A percentile compares a stretch with the other conserved stretches of the same genome.
Evolutionary conservation across 1,140 invertebrate genomes (phyloP).

Genomic region (Drosophila arawakana): DNA sequence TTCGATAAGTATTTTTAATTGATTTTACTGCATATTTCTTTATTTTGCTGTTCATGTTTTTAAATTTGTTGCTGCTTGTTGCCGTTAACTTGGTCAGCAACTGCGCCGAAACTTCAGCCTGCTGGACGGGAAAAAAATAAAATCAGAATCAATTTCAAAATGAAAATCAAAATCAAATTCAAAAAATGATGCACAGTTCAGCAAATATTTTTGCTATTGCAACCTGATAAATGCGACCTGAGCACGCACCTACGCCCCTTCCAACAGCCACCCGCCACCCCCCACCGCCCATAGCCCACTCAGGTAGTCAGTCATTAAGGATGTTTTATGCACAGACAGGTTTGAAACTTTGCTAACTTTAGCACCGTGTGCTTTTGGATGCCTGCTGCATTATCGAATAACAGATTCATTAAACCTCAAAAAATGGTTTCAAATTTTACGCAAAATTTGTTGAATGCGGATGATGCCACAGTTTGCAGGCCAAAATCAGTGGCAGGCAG

Average conservation of each 20-base stretch:
- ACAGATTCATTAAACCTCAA: slow-evolving; percentile 75
- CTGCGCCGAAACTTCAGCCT: too few relatives aligned
- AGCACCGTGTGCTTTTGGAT: slow-evolving; percentile 41
- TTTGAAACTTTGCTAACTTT: slow-evolving; percentile 73
- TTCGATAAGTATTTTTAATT: too few relatives aligned
- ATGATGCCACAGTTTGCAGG: too few relatives aligned
- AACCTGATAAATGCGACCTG: slow-evolving; percentile 64
- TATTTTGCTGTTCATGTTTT: too few relatives aligned
- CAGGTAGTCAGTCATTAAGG: slow-evolving; percentile 46
- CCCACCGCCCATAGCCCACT: neutral
- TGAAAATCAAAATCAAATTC: slow-evolving; percentile 6
- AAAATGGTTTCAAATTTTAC: slow-evolving; percentile 68
- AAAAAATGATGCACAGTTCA: slow-evolving; percentile 14
- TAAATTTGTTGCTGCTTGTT: too few relatives aligned
- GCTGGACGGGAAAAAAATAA: neutral
- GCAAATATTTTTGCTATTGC: neutral
- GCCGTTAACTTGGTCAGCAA: too few relatives aligned
- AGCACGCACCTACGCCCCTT: slow-evolving; percentile 3
- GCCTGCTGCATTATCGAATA: slow-evolving; percentile 72
- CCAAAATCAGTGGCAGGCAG: too few relatives aligned
- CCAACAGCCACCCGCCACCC: neutral
- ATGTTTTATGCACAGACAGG: slow-evolving; percentile 55
- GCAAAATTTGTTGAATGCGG: slow-evolving; percentile 4
- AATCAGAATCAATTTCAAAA: neutral
- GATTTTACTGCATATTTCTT: too few relatives aligned